These are phyloP conservation scores for Torymus auratus DNA, from an alignment of 2,888 invertebrate genomes.

Conservation along the genomic window DNA sequence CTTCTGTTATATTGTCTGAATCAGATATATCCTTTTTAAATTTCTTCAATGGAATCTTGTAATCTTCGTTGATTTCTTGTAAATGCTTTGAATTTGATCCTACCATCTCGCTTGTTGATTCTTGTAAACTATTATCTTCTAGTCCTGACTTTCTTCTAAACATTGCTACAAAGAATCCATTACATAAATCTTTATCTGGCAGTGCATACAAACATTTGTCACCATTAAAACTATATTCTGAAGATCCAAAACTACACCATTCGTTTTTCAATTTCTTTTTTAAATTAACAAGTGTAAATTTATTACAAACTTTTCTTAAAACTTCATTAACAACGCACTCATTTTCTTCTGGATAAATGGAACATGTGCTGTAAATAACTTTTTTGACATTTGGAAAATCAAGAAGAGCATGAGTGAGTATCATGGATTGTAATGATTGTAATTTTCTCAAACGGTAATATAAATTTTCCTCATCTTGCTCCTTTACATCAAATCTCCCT, in stretches of 20 bases:
- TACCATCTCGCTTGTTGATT: background rate
- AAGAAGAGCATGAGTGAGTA: conserved; percentile 91
- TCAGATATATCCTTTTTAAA: background rate
- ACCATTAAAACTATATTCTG: conserved; percentile 78
- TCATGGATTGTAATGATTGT: conserved; percentile 88
- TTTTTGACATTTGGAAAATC: conserved; percentile 89
- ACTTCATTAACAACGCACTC: conserved; percentile 91
- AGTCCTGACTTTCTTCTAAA: conserved; percentile 81
- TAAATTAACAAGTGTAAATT: conserved; percentile 82
- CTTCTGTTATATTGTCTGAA: background rate
- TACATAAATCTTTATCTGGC: conserved; percentile 88
- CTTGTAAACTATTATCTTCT: conserved; percentile 18
- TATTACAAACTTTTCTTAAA: conserved; percentile 71
- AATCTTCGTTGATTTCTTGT: too few species aligned
- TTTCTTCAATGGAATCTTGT: too few species aligned
- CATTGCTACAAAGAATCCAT: conserved; percentile 97
- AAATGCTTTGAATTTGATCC: too few species aligned
- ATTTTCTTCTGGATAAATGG: conserved; percentile 92
- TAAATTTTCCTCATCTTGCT: conserved; percentile 77
- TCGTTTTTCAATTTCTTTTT: conserved; percentile 81
- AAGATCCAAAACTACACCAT: conserved; percentile 85
- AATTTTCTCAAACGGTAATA: conserved; percentile 81
- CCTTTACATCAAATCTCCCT: conserved; percentile 78
- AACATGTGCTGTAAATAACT: conserved; percentile 98
- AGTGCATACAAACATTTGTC: conserved; percentile 87